Percentiles rank a stretch among this genome's conserved stretches.
phyloP scores from a whole-genome alignment of 2,888 invertebrate genomes.

The Diadegma fenestrale region DNA sequence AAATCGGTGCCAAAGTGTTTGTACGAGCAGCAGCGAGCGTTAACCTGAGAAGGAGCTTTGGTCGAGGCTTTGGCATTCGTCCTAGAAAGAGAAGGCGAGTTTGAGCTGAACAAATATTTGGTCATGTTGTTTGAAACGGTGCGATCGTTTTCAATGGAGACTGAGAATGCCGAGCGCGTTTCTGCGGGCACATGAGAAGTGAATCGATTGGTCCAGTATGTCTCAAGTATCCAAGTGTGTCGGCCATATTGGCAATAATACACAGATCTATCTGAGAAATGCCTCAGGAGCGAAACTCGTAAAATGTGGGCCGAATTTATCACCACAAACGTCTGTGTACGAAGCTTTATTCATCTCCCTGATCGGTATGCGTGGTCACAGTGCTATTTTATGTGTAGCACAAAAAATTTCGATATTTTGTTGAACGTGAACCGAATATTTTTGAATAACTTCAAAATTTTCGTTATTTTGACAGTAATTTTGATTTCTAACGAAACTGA shows the following conservation, averaged over 20 bases:
- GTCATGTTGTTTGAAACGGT: constrained; percentile 1
- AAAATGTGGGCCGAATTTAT: constrained; percentile 21
- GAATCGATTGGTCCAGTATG: constrained; percentile 19
- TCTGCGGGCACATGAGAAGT: not conserved
- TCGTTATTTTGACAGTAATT: no score
- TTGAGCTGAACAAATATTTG: constrained; percentile 11
- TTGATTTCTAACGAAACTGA: no score
- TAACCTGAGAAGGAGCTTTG: not conserved
- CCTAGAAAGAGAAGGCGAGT: not conserved
- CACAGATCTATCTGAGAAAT: not conserved
- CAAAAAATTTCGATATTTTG: no score
- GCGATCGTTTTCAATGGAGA: constrained; percentile 12
- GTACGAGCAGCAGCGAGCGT: not conserved
- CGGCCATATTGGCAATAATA: constrained; percentile 15
- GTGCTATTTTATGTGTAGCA: not conserved
- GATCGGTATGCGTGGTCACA: constrained; percentile 29
- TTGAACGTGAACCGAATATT: no score
- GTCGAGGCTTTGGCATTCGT: constrained; percentile 2
- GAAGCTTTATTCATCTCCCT: constrained; percentile 12
- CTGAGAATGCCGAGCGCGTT: not conserved
- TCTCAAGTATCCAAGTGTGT: not conserved
- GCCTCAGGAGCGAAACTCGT: constrained; percentile 23
- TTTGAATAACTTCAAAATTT: no score
- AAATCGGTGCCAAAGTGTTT: constrained; percentile 8
- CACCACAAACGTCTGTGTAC: not conserved